A percentile compares a stretch with the other conserved stretches of the same genome.
phyloP scores from a whole-genome alignment of 2,888 invertebrate species.

The Eudemis profundana region DNA sequence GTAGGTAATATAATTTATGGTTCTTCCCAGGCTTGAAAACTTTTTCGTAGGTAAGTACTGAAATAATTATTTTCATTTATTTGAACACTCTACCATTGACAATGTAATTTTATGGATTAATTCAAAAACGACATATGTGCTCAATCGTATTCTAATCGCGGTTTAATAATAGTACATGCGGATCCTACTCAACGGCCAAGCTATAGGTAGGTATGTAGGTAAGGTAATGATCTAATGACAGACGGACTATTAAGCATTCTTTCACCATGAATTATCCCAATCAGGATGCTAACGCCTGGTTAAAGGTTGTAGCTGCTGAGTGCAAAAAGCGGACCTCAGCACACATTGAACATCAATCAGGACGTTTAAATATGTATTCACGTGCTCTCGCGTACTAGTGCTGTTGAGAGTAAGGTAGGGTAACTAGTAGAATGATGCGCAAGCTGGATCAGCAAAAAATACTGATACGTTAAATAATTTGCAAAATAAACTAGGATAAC shows the following conservation, averaged over 20 bases:
- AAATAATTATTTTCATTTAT: no score
- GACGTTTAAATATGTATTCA: constrained; percentile 30
- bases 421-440: constrained; percentile 1
- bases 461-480: not conserved
- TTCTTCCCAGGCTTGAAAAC: no score
- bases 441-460: constrained; percentile 9
- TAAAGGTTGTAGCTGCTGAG: constrained; percentile 14
- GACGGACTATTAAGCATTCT: constrained; percentile 5
- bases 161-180: no score
- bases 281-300: constrained; percentile 36
- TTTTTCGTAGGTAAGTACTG: no score
- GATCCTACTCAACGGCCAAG: no score
- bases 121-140: no score
- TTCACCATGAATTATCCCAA: constrained; percentile 24
- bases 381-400: constrained; percentile 24
- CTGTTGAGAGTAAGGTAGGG: constrained; percentile 7
- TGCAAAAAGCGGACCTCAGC: constrained; percentile 11
- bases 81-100: no score
- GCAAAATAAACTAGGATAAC: no score
- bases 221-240: constrained; percentile 11
- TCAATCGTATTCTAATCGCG: no score
- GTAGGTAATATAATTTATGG: no score
- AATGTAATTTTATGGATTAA: no score
- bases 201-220: not conserved
- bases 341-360: constrained; percentile 19